These are phyloP conservation scores for Campoletis sonorensis DNA, from an alignment of 1,140 invertebrate genomes.

Conservation along the genomic window DNA sequence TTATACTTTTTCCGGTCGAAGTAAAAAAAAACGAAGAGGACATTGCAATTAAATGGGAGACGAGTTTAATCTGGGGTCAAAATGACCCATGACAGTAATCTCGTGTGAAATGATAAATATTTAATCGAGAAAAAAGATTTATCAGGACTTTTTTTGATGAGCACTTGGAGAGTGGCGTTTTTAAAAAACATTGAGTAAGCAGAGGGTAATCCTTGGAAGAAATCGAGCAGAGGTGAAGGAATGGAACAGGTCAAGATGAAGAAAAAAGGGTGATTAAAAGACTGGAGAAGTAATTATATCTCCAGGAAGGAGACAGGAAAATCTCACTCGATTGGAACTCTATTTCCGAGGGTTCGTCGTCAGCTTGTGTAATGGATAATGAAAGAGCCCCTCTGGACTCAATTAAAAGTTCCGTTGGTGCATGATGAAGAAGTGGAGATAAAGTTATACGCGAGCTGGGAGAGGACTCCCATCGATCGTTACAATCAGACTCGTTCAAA, in stretches of 20 bases:
- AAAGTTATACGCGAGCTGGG: not conserved
- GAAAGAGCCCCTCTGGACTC: not conserved
- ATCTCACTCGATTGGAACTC: not conserved
- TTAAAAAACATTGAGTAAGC: too few species aligned
- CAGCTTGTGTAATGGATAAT: slow-evolving; percentile 12
- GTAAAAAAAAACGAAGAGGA: too few species aligned
- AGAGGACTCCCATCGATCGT: not conserved
- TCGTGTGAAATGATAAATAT: too few species aligned
- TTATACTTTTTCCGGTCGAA: too few species aligned
- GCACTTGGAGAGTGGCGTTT: too few species aligned
- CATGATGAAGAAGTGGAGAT: not conserved
- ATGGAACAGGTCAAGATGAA: too few species aligned
- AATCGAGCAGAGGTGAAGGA: too few species aligned
- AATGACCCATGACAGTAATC: too few species aligned
- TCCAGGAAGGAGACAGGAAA: not conserved
- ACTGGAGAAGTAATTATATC: not conserved
- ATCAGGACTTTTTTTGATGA: not conserved
- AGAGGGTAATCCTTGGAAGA: too few species aligned
- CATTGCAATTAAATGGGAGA: too few species aligned
- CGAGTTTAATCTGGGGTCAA: too few species aligned
- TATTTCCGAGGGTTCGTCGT: not conserved
- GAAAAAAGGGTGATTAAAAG: not conserved
- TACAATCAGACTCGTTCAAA: not conserved
- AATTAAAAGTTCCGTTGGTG: slow-evolving; percentile 8
- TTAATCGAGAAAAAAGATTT: too few species aligned